Base-by-base conservation (phyloP, 2,113 vertebrate species). In the Irena cyanogastra region DNA sequence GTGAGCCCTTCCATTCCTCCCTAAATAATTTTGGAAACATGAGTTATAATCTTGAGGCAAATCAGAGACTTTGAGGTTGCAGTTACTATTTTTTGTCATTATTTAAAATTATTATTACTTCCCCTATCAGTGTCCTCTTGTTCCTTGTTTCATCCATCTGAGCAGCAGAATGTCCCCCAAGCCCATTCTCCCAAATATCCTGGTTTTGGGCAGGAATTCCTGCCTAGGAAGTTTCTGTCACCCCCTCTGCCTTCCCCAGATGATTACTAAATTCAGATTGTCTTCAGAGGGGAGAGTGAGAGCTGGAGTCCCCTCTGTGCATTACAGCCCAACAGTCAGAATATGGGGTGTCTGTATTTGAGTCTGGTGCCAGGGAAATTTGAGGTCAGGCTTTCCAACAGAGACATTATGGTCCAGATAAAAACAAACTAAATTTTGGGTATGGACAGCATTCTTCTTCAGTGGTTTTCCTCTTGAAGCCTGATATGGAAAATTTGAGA, bases 21-120 rank as follows among this genome's bases (percentile, higher is more conserved):
- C 0, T 47, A 6, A 65, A 41, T 23, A 7, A 15, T 22, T 7
- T 65, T 47, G 28, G 33, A 54, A 53, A 21, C 0, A 0, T 35
- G 52, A 19, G 7, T 75, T 75, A 23, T 47, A 4, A 6, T 49
- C 26, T 35, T 0, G 0, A 91, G 47, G n/a, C 8, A 74, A 53
- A 70, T 45, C 28, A 42, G 41, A 37, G 31, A 28, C 17, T 77
- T 81, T 49, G 6, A 75, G n/a, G 5, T 22, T 78, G 20, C 15
- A 35, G 49, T 60, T 70, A 5, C 5, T 49, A 16, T 11, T 28
- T n/a, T 45, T 64, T 42, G 7, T 33, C 20, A 14, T 47, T 53
- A 8, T 49, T 81, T 84, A 16, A 39, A 64, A 31, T 78, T 15
- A 8, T 13, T 19, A 16, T 61, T 86, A 20, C 24, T 19, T 35